Evolutionary conservation across 2,888 invertebrate species (phyloP), one percentile per base, ranked within the genome.

Genomic region (Trimorus sp.): DNA sequence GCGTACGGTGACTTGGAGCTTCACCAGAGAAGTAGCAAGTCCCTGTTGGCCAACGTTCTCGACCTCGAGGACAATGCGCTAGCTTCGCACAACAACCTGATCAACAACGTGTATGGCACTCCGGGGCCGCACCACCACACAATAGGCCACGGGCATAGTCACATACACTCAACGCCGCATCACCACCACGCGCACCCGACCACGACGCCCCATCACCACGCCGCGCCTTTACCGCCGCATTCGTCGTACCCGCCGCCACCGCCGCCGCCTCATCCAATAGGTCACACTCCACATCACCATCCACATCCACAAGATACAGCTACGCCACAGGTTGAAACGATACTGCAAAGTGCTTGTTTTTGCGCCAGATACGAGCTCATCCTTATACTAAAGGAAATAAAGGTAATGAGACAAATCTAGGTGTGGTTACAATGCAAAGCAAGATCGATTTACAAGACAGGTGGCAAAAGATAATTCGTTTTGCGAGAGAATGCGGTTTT

Each of bases 291-390:
- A 84, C 92, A 91, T 87, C 92, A 91, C 87, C 91, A 92, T 87
- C 89, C 89, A 68, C 91, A 91, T 88, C 88, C 91, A 66, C 89
- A 94, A 90, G 94, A 95, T 89, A 95, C 95, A 89, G 95, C 95
- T 84, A 95, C 95, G 84, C 95, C 96, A 89, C 95, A 96, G 92
- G 95, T 96, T 91, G 94, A 95, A 92, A 94, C 95, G 88, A 93
- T 94, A 86, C 94, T 96, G 89, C 95, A 96, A 92, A 96, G 96
- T 92, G 95, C 96, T 92, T 97, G 97, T 93, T 95, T 97, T 92
- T 96, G 97, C 92, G 96, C 97, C 90, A 97, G 97, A 93, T 97
- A 97, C 93, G 98, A 98, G 94, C 95, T 98, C 93, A 96, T 97
- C 90, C 95, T 97, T 92, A 98, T 99, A 92, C 95, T 98, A 90